Evolutionary conservation across 1,140 invertebrate species (phyloP).

Genomic region (Drosophila lowei): DNA sequence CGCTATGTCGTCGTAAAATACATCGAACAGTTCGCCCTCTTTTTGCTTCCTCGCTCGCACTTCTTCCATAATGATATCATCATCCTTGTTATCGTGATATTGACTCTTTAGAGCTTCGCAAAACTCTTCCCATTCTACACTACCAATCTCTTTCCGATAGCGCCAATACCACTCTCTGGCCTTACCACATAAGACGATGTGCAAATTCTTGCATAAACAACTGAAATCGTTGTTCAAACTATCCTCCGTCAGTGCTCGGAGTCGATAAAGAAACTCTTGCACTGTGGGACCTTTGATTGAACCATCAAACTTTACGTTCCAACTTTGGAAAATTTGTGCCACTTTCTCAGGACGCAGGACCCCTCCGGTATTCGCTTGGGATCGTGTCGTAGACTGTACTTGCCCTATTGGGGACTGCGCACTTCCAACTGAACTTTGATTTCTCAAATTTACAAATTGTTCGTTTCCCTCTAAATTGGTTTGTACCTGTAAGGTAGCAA

Average conservation of each 20-base stretch:
- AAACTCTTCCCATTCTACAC: slow-evolving; percentile 8
- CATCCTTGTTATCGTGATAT: slow-evolving; percentile 7
- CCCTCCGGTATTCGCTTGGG: too few relatives aligned
- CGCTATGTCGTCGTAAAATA: neutral
- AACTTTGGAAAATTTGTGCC: slow-evolving; percentile 4
- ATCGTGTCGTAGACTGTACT: too few relatives aligned
- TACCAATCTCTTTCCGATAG: neutral
- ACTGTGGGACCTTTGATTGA: neutral
- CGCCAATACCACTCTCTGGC: neutral
- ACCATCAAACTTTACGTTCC: slow-evolving; percentile 1
- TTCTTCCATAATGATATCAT: slow-evolving; percentile 11
- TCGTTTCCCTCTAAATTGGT: too few relatives aligned
- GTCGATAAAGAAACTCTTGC: neutral
- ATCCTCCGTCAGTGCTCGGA: neutral
- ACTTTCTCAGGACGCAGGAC: neutral
- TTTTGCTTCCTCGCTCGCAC: slow-evolving; percentile 3
- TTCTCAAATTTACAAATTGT: too few relatives aligned
- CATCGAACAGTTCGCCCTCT: slow-evolving; percentile 2
- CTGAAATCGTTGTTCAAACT: neutral
- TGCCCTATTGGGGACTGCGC: too few relatives aligned
- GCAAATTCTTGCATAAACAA: too few relatives aligned
- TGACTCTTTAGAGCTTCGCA: slow-evolving; percentile 2
- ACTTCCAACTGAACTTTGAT: too few relatives aligned
- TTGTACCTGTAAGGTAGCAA: too few relatives aligned
- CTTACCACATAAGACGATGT: neutral